Evolutionary conservation across 2,797 vertebrate species (phyloP).

Genomic region (Arnoldichthys spilopterus): DNA sequence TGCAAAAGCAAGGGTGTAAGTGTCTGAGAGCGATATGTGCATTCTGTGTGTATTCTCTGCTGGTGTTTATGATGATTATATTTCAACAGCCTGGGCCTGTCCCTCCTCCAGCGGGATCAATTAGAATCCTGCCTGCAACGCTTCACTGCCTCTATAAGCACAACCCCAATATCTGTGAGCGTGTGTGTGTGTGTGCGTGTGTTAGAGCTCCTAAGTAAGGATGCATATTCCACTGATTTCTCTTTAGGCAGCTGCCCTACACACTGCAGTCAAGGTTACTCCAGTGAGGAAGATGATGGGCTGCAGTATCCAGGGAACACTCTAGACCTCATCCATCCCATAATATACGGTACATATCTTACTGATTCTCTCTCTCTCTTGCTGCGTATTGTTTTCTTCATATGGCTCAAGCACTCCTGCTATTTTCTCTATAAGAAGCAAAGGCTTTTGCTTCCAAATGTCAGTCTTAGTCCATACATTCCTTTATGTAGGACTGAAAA

Average conservation of each 20-base stretch:
- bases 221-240: conserved; percentile 16
- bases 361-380: neutral
- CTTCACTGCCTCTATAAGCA: conserved; percentile 14
- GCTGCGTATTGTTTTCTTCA: neutral
- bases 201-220: neutral
- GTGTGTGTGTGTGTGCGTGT: conserved; percentile 17
- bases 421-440: neutral
- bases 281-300: conserved; percentile 8
- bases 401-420: neutral
- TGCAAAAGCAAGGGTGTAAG: too few species aligned
- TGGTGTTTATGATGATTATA: conserved; percentile 9
- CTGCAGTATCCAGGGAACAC: conserved; percentile 38
- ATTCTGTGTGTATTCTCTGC: neutral
- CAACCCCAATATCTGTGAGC: neutral
- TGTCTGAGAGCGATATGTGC: neutral
- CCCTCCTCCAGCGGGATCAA: conserved; percentile 34
- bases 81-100: conserved; percentile 15
- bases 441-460: neutral
- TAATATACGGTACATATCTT: conserved; percentile 28
- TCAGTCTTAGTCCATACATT: too few species aligned
- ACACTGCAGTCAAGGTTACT: conserved; percentile 46
- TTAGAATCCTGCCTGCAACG: conserved; percentile 12
- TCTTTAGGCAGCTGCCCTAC: conserved; percentile 38
- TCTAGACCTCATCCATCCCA: conserved; percentile 28
- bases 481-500: too few species aligned